Evolutionary conservation across 2,888 invertebrate genomes (phyloP), one percentile per base, ranked within the genome.

Genomic region (Orchesellides sinensis): DNA sequence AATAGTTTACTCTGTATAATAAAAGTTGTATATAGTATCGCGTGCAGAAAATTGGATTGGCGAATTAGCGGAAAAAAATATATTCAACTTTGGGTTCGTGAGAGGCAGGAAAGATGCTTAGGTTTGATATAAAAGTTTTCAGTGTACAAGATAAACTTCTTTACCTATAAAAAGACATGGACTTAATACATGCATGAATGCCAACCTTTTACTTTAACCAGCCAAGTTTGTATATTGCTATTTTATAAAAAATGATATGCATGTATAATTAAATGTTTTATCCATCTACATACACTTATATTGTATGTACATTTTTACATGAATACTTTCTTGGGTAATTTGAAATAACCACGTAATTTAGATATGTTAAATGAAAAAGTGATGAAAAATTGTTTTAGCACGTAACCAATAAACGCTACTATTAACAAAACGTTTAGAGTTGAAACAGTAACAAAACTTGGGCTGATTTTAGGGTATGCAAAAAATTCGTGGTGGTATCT

Each of bases 21-120:
- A 47, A 14, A 19, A 63, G 66, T 65, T 40, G 54, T 65, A 49
- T 49, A 52, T 59, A 73, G 83, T 84, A 84, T 87, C 80, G 87
- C 87, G 87, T 87, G 87, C 86, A 85, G 87, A 86, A 87, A 87
- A 87, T 87, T 86, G 84, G 82, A 84, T 84, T 87, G 80, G 85
- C 85, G 79, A 84, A 81, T 78, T 73, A 82, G 83, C 70, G 59
- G 79, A 84, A 82, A 83, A 84, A 83, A 78, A 74, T 66, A 59
- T 79, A 80, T 73, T 80, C 80, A 80, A 80, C 63, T 79, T 79
- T 72, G 35, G 35, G 80, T 80, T 80, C 84, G 84, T 84, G 84
- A 81, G 80, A 79, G 84, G 75, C 73, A 83, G 83, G 81, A 85
- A 80, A 85, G 85, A 85, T 85, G 85, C 80, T 80, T 65, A 72